phyloP scores from a whole-genome alignment of 2,888 invertebrate genomes.

The Leucoma salicis region DNA sequence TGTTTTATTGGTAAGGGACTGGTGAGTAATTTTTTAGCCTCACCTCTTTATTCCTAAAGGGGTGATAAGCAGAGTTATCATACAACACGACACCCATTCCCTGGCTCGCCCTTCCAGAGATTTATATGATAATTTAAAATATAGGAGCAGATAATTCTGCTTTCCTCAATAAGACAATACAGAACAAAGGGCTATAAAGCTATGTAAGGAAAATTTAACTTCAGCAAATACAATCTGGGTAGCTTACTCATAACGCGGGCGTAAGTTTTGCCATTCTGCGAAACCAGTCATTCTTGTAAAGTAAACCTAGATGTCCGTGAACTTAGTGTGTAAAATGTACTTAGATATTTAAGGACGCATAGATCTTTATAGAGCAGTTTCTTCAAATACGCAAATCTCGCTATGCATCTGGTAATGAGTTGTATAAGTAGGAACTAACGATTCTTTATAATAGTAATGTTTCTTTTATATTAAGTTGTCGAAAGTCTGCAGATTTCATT shows the following conservation, averaged over 20 bases:
- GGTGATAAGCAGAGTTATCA: too few species aligned
- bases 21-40: too few species aligned
- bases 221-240: slow-evolving; percentile 18
- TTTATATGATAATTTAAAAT: too few species aligned
- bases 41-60: too few species aligned
- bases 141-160: too few species aligned
- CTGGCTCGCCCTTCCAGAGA: too few species aligned
- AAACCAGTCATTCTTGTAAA: slow-evolving; percentile 57
- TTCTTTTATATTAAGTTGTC: slow-evolving; percentile 37
- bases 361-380: too few species aligned
- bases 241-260: slow-evolving; percentile 47
- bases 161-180: background rate
- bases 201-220: slow-evolving; percentile 12
- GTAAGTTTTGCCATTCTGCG: slow-evolving; percentile 36
- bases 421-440: too few species aligned
- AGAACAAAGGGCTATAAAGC: slow-evolving; percentile 29
- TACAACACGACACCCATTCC: too few species aligned
- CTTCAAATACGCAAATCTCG: too few species aligned
- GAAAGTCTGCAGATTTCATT: slow-evolving; percentile 55
- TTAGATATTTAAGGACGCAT: slow-evolving; percentile 56
- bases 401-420: too few species aligned
- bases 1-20: background rate
- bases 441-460: background rate
- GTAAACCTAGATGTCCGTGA: slow-evolving; percentile 44
- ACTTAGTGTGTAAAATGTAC: slow-evolving; percentile 36